Evolutionary conservation across 2,797 vertebrate species (phyloP), one percentile per base, ranked within the genome.

Genomic region (Phoebastria nigripes): DNA sequence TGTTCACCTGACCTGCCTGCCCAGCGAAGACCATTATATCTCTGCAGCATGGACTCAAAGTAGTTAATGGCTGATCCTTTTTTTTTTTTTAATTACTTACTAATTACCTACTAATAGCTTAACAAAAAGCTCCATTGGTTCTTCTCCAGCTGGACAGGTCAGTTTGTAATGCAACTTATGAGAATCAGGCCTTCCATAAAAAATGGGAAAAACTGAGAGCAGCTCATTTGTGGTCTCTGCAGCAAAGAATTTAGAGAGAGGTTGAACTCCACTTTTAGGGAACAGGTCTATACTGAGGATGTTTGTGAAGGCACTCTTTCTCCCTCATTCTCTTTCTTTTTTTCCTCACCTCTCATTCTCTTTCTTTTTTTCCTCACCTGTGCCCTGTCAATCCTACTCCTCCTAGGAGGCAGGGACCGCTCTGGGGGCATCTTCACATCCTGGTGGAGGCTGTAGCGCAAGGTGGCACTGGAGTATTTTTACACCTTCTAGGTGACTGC

Each of bases 401-500:
- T 71, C 12, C 24, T 17, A 61, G 47, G 73, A 63, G 37, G 19
- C 31, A 70, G 20, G 20, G 47, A 18, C 11, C 0, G 1, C 25
- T 52, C 39, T 11, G 31, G 47, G 31, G 44, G 11, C 44, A 69
- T 82, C 81, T 67, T 42, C 59, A 37, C 12, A 15, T 56, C 56
- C n/a, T 22, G 16, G 3, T 42, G 47, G 79, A 74, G 33, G n/a
- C 52, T 78, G 74, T 18, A 94, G 94, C 91, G 1, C 94, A 89
- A 96, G 95, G 95, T 96, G 94, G 95, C 95, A 97, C 94, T 94
- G 94, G 74, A 91, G 95, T 80, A 13, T 91, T 94, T 80, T 85
- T 93, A 54, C 21, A 49, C 52, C 59, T 91, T 93, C 78, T 67
- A 56, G 37, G 74, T 63, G 31, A 26, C 63, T 82, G 15, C 76